These are phyloP conservation scores for Brachionichthys hirsutus DNA, from an alignment of 2,113 vertebrate species.

Conservation along the genomic window DNA sequence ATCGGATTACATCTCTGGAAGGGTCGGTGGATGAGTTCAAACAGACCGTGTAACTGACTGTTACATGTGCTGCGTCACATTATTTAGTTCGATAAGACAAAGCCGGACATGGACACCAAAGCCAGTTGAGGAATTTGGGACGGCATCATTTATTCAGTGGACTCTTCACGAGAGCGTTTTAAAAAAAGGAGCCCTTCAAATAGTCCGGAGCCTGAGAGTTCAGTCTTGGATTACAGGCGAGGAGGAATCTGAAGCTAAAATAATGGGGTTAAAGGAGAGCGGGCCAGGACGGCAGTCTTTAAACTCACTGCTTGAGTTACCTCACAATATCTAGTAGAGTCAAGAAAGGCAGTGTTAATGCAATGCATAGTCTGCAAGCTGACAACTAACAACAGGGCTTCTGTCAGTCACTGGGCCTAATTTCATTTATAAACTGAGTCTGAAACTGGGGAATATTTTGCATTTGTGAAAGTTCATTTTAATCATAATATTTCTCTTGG, in stretches of 20 bases:
- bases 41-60: not conserved
- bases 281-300: conserved; percentile 44
- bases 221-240: conserved; percentile 51
- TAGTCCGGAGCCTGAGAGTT: conserved; percentile 1
- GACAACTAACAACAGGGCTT: conserved; percentile 1
- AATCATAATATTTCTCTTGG: no score
- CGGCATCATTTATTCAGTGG: conserved; percentile 58
- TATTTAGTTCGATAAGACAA: conserved; percentile 19
- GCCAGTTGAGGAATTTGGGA: conserved; percentile 44
- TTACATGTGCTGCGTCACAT: conserved; percentile 8
- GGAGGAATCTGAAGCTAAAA: conserved; percentile 34
- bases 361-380: conserved; percentile 2
- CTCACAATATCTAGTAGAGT: conserved; percentile 32
- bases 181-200: conserved; percentile 50
- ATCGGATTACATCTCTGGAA: not conserved
- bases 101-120: conserved; percentile 23
- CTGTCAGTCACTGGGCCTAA: conserved; percentile 4
- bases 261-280: conserved; percentile 45
- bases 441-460: no score
- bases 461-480: no score
- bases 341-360: conserved; percentile 18
- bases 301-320: conserved; percentile 52
- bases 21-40: not conserved
- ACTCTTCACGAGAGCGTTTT: conserved; percentile 61
- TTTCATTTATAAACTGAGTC: not conserved